These are phyloP conservation scores for Bergia sp. DNA, from an alignment of 92 coral and sea anemone genomes.

Conservation along the genomic window DNA sequence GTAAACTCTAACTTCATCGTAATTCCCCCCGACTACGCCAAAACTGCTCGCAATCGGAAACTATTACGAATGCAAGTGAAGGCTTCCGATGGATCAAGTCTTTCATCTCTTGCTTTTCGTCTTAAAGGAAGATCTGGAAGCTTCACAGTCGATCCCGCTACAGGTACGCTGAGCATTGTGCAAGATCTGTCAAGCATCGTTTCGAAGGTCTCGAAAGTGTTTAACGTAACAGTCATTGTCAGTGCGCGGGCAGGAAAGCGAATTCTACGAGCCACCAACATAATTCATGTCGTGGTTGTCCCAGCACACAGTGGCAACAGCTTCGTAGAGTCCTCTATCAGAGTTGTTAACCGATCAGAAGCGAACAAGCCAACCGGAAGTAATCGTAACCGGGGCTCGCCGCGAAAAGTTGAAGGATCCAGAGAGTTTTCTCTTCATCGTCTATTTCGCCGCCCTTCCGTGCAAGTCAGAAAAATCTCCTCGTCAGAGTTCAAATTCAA, in stretches of 20 bases:
- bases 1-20: conserved; percentile 16
- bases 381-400: conserved; percentile 45
- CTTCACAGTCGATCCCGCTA: conserved; percentile 31
- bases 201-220: conserved; percentile 13
- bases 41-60: neutral
- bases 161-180: conserved; percentile 33
- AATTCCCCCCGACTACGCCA: conserved; percentile 30
- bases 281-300: conserved; percentile 77
- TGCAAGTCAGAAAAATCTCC: conserved; percentile 82
- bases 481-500: conserved; percentile 83
- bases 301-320: conserved; percentile 84
- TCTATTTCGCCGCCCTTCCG: conserved; percentile 87
- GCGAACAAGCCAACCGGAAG: conserved; percentile 27
- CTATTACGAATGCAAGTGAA: neutral
- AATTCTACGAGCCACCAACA: conserved; percentile 58
- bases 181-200: conserved; percentile 31
- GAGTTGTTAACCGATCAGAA: conserved; percentile 63
- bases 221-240: conserved; percentile 50
- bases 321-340: conserved; percentile 79
- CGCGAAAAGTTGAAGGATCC: conserved; percentile 21
- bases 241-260: conserved; percentile 51
- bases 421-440: conserved; percentile 89
- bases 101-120: conserved; percentile 12
- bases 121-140: conserved; percentile 27
- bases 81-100: conserved; percentile 18